These are phyloP conservation scores for Gymnoscopelus braueri DNA, from an alignment of 2,797 vertebrate species.

Conservation along the genomic window DNA sequence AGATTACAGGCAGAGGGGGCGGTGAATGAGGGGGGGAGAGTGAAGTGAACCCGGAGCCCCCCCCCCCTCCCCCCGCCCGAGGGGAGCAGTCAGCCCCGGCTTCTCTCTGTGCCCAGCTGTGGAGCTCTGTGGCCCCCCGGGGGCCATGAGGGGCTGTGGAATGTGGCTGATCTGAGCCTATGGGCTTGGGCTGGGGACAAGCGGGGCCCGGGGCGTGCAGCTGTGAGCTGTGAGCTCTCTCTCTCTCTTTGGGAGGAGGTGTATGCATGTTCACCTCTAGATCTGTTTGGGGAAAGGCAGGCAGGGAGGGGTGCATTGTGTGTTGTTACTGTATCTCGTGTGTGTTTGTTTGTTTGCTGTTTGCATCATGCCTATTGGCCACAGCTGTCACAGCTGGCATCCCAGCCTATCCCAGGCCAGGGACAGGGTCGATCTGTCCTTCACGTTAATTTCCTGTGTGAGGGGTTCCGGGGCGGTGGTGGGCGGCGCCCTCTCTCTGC, in stretches of 20 bases:
- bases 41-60: slow-evolving; percentile 8
- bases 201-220: slow-evolving; percentile 58
- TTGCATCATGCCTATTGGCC: slow-evolving; percentile 23
- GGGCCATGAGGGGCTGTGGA: slow-evolving; percentile 59
- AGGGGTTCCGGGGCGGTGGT: slow-evolving; percentile 35
- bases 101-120: slow-evolving; percentile 66
- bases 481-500: slow-evolving; percentile 34
- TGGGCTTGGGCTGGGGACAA: slow-evolving; percentile 59
- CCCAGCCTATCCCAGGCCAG: slow-evolving; percentile 43
- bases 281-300: no score
- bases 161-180: slow-evolving; percentile 69
- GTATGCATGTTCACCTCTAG: background rate
- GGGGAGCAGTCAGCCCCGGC: slow-evolving; percentile 40
- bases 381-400: slow-evolving; percentile 38
- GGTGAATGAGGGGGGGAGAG: slow-evolving; percentile 12
- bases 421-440: slow-evolving; percentile 44
- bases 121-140: slow-evolving; percentile 56
- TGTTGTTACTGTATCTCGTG: no score
- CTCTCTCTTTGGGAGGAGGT: slow-evolving; percentile 40
- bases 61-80: background rate
- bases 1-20: slow-evolving; percentile 6
- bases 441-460: slow-evolving; percentile 73
- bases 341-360: background rate
- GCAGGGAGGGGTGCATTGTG: slow-evolving; percentile 20
- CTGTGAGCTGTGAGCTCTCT: slow-evolving; percentile 53